Conservation (phyloP, 2,888 invertebrate species). For the Tenodera sinensis region DNA sequence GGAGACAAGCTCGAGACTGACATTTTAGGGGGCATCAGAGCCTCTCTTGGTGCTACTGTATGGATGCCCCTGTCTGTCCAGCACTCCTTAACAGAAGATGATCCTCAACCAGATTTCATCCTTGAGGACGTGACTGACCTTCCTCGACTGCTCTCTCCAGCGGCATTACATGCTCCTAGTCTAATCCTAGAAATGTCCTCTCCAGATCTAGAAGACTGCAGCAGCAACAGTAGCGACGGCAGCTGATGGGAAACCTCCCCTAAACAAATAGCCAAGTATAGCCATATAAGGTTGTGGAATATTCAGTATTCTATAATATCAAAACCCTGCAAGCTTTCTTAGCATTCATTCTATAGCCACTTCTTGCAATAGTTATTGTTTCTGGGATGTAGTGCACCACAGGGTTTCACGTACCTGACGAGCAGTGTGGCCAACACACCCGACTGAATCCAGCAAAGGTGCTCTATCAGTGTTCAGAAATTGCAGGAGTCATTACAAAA, state of each 20-base stretch:
- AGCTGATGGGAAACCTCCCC: constrained; percentile 42
- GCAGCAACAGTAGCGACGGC: constrained; percentile 51
- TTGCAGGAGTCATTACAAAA: no score
- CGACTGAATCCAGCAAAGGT: no score
- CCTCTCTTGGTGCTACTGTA: constrained; percentile 72
- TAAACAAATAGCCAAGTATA: neutral
- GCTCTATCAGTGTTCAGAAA: no score
- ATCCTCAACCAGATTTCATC: constrained; percentile 60
- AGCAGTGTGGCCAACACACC: no score
- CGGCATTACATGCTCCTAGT: constrained; percentile 43
- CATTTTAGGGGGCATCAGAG: constrained; percentile 75
- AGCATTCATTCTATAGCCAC: neutral
- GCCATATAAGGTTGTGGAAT: neutral
- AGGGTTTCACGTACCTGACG: no score
- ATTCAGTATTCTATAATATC: neutral
- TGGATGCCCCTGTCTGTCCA: constrained; percentile 64
- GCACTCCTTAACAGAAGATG: constrained; percentile 42
- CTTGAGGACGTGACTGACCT: constrained; percentile 63
- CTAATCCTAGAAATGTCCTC: constrained; percentile 29
- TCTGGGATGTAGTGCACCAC: no score
- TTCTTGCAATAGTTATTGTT: no score
- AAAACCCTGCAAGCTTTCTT: neutral
- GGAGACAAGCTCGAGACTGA: constrained; percentile 87
- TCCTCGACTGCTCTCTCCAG: constrained; percentile 56
- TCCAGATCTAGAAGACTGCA: constrained; percentile 45